phyloP scores from a whole-genome alignment of 2,888 invertebrate species.

The Pollenia griseotomentosa region DNA sequence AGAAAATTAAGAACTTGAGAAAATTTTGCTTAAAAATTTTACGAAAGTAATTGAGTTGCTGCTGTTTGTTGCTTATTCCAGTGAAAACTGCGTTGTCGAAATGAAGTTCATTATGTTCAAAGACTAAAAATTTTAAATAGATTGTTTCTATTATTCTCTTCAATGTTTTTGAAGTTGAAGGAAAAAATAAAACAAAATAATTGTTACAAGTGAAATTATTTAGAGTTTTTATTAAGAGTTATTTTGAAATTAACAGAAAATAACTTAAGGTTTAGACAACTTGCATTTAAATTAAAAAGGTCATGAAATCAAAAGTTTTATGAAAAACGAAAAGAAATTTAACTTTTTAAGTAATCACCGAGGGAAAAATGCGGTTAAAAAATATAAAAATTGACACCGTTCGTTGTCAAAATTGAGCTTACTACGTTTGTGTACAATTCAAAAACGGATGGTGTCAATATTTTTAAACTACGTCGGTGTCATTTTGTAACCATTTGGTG shows the following conservation, averaged over 20 bases:
- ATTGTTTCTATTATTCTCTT: slow-evolving; percentile 9
- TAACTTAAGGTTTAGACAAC: slow-evolving; percentile 9
- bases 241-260: neutral
- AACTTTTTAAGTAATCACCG: too few species aligned
- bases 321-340: too few species aligned
- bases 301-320: too few species aligned
- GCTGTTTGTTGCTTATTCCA: neutral
- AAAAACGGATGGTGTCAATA: too few species aligned
- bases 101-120: neutral
- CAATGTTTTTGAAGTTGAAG: slow-evolving; percentile 5
- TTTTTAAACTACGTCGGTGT: too few species aligned
- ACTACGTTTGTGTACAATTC: too few species aligned
- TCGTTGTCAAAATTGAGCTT: too few species aligned
- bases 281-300: neutral
- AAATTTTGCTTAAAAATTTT: slow-evolving; percentile 3
- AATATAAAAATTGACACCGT: too few species aligned
- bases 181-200: slow-evolving; percentile 52
- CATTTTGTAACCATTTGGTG: too few species aligned
- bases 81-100: slow-evolving; percentile 2
- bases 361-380: too few species aligned
- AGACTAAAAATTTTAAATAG: slow-evolving; percentile 4
- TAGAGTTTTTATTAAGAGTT: slow-evolving; percentile 18
- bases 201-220: slow-evolving; percentile 59
- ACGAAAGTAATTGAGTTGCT: slow-evolving; percentile 56
- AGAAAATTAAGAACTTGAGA: slow-evolving; percentile 17